Percentiles rank a stretch among this genome's conserved stretches.
These are phyloP conservation scores for Sycobia sp. DNA, from an alignment of 1,140 invertebrate species.

Conservation along the genomic window DNA sequence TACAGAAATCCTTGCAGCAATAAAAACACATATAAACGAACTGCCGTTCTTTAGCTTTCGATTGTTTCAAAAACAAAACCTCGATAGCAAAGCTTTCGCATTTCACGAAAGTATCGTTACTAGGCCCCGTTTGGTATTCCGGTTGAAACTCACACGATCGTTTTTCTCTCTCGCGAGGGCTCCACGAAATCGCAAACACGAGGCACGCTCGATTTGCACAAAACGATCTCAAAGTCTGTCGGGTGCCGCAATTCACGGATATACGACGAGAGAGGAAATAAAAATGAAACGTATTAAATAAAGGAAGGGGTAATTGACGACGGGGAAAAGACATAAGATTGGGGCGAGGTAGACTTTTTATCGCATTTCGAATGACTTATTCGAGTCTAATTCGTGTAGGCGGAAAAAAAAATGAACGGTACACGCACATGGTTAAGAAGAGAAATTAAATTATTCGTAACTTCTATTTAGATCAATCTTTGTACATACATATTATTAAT, in stretches of 20 bases:
- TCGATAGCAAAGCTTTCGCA: slow-evolving; percentile 14
- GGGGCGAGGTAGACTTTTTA: too few species aligned
- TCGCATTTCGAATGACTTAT: too few species aligned
- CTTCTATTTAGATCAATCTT: too few species aligned
- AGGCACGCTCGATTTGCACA: slow-evolving; percentile 4
- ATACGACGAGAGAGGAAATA: neutral
- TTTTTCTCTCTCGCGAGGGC: neutral
- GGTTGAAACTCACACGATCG: neutral
- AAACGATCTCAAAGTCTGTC: slow-evolving; percentile 11
- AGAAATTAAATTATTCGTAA: too few species aligned
- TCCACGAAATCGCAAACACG: slow-evolving; percentile 26
- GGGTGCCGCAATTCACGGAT: neutral
- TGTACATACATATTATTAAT: too few species aligned
- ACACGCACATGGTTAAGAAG: too few species aligned
- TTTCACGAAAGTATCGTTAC: slow-evolving; percentile 21
- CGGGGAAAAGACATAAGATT: too few species aligned
- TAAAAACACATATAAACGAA: too few species aligned
- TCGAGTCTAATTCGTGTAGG: too few species aligned
- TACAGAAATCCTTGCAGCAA: too few species aligned
- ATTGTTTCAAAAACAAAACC: slow-evolving; percentile 7
- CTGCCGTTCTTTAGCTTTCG: too few species aligned
- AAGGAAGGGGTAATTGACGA: neutral
- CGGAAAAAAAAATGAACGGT: too few species aligned
- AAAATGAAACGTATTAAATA: neutral
- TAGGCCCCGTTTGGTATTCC: slow-evolving; percentile 12